Percentiles rank a stretch among this genome's conserved stretches.
phyloP scores from a whole-genome alignment of 2,888 invertebrate genomes.

The Pristionchus fissidentatus region DNA sequence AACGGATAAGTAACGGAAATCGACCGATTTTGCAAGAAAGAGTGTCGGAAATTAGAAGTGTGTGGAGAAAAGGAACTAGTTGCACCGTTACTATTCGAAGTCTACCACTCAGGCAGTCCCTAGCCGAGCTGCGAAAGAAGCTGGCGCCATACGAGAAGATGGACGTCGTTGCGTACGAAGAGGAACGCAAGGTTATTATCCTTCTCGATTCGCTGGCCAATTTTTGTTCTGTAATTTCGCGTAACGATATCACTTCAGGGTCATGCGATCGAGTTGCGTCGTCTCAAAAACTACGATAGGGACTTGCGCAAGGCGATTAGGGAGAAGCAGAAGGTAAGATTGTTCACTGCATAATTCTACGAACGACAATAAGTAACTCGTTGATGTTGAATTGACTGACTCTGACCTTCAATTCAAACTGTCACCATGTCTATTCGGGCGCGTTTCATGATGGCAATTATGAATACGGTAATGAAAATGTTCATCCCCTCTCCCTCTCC shows the following conservation, averaged over 20 bases:
- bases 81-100: not conserved
- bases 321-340: conserved; percentile 45
- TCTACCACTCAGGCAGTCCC: not conserved
- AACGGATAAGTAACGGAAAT: not conserved
- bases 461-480: too few relatives aligned
- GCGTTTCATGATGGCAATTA: too few relatives aligned
- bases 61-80: too few relatives aligned
- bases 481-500: too few relatives aligned
- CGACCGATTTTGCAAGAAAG: too few relatives aligned
- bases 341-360: not conserved
- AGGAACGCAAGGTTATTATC: not conserved
- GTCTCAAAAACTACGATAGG: conserved; percentile 42
- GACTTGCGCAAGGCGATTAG: conserved; percentile 33
- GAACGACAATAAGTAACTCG: not conserved
- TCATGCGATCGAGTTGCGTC: conserved; percentile 23
- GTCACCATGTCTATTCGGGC: too few relatives aligned
- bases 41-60: too few relatives aligned
- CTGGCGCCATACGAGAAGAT: conserved; percentile 32
- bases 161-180: conserved; percentile 36
- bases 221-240: not conserved
- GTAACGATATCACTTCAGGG: not conserved
- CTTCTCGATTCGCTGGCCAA: too few relatives aligned
- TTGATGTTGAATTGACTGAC: not conserved
- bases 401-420: too few relatives aligned
- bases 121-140: conserved; percentile 26